Evolutionary conservation across 2,888 invertebrate genomes (phyloP).

Genomic region (Flexamia atlantica): DNA sequence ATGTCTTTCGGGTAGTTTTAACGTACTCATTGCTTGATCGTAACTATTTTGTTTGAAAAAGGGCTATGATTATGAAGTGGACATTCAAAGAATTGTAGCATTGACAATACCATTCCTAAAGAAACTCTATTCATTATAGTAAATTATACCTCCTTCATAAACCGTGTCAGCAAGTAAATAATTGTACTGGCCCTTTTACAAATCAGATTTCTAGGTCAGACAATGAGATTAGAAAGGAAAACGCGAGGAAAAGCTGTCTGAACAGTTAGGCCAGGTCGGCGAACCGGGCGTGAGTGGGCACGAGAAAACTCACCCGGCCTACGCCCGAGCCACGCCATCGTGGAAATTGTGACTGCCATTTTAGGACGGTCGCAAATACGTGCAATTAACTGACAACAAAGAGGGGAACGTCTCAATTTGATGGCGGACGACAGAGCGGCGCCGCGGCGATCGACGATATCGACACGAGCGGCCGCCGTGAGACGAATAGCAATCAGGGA

Average conservation of each 20-base stretch:
- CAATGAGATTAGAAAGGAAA: neutral
- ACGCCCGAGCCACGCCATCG: slow-evolving; percentile 21
- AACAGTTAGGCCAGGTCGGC: slow-evolving; percentile 14
- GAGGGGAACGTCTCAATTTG: slow-evolving; percentile 42
- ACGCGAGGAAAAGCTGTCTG: slow-evolving; percentile 19
- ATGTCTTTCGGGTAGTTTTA: too few relatives aligned
- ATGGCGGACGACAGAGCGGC: slow-evolving; percentile 12
- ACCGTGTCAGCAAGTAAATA: too few relatives aligned
- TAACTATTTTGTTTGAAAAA: too few relatives aligned
- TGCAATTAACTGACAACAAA: slow-evolving; percentile 49
- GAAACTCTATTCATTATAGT: too few relatives aligned
- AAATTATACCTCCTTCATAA: too few relatives aligned
- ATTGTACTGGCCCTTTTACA: neutral
- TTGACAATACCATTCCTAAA: too few relatives aligned
- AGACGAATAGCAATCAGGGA: too few relatives aligned
- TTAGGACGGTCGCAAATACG: slow-evolving; percentile 45
- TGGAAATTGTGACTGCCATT: slow-evolving; percentile 58
- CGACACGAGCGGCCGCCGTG: too few relatives aligned
- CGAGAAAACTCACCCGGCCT: slow-evolving; percentile 59
- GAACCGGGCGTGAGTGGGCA: slow-evolving; percentile 56
- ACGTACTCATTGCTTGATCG: too few relatives aligned
- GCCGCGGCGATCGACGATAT: neutral
- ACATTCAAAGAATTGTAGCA: too few relatives aligned
- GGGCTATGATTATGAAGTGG: too few relatives aligned
- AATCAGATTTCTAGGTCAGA: neutral